Base-by-base conservation (phyloP, 1,140 invertebrate genomes). In the Trichoplusia ni region DNA sequence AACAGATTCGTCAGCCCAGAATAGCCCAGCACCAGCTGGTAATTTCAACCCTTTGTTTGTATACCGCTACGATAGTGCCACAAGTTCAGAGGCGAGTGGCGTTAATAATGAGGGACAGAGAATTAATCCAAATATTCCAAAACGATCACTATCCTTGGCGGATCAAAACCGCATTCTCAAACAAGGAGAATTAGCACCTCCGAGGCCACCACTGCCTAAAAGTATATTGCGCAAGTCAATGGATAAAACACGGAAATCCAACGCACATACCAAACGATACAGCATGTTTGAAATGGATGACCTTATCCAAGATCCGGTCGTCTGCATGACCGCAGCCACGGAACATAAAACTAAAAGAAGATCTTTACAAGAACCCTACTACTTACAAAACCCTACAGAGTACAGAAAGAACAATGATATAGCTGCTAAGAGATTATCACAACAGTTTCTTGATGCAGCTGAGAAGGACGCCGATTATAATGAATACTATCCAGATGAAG, bases 271-370 rank as follows among this genome's bases (percentile, higher is more conserved):
- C 21, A 96, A 96, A 85, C 91, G 95, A 27, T 96, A 94, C 74
- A 96, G 95, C 63, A 95, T 96, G 94, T 95, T 96, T 77, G 96
- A 96, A 84, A 93, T 95, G 81, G 91, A 93, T 31, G 92, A 93
- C 47, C 92, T 89, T 35, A 79, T 90, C 44, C 84, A 90, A 80
- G 87, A 90, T 74, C 83, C 84, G 14, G 78, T 91, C 44, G 75
- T 90, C 38, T 88, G 86, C 37, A 83, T 90, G 31, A 92, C 92
- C n/a, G 85, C 90, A 63, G 86, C 89, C 56, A 81, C 86, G 7
- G 83, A 88, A 77, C 86, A 91, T 37, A 93, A 94, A 77, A 82
- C 91, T 44, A 95, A 95, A 80, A 89, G 95, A 47, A 92, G 94
- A 81, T 95, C 94, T 4, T 78, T 95, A 11, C 95, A 95, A 82